Base-by-base conservation (phyloP, 2,113 vertebrate genomes). In the Oncorhynchus mykiss region DNA sequence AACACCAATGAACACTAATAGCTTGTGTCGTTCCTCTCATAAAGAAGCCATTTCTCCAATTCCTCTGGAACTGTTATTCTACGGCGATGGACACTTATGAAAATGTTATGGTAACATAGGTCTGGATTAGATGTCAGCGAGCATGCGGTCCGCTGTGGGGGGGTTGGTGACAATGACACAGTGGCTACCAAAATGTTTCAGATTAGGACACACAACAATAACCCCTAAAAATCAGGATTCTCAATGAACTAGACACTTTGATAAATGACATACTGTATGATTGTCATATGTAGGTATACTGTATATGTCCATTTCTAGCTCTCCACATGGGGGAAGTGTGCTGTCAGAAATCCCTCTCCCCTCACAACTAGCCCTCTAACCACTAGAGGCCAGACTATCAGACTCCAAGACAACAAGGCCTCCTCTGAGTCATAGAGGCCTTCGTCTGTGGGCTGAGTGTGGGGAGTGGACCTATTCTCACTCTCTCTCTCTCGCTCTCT, bases 281-380 rank as follows among this genome's bases (percentile, higher is more conserved):
- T 72, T 22, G 27, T 73, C n/a, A n/a, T 14, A 34, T 57, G 71
- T 18, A 54, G 16, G 8, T 45, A 45, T 45, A 45, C 39, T 11
- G 8, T 45, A 45, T 45, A 11, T 24, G 54, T 59, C 82, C 24
- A 18, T 48, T 1, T 74, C 71, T 73, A 6, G 75, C 12, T 74
- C 72, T 76, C 95, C 94, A 95, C 94, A 93, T 91, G 94, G 93
- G 93, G 93, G 93, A 91, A 89, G 72, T 93, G 83, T 94, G 88
- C 91, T 75, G 84, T 93, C 90, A 87, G 73, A 90, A 93, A 94
- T 80, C 80, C 39, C 39, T 9, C 39, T 45, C 39, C 39, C 51
- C 51, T 45, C 2, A 68, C 74, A 71, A 22, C 60, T 69, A 75
- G 66, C 76, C 77, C 69, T 79, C 81, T 80, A 75, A 67, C 77